Base-by-base conservation (phyloP, 2,113 vertebrate genomes). In the Bubalus kerabau region DNA sequence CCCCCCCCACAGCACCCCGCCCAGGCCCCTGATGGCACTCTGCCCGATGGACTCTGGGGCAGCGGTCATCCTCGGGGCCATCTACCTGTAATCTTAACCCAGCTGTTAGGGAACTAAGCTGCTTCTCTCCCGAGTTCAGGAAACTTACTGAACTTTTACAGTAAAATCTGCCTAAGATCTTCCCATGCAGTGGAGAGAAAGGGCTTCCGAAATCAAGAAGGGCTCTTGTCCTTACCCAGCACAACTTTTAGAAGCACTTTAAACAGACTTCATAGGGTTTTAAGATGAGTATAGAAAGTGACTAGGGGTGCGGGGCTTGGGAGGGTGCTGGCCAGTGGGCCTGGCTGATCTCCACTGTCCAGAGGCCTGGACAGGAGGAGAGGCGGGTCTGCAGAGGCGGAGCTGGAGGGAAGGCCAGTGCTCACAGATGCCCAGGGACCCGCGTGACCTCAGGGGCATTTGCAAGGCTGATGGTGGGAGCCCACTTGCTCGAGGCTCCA, bases 1-100 rank as follows among this genome's bases (percentile, higher is more conserved):
- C 43, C 5, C 0, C 12, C 64, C 64, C 9, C 2, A 0, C 30
- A 40, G 67, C 23, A 5, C 9, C 28, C 6, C 6, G 1, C 12
- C n/a, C 10, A 6, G 87, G 15, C 1, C 43, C 30, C 21, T 1
- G 2, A 0, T 11, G 30, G 30, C 21, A 11, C n/a, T 64, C 26
- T 46, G 7, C 5, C 16, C 1, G 2, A 9, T 43, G 43, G 90
- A 32, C 84, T 84, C 14, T 7, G n/a, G 4, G 32, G 57, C 28
- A 56, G 84, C 6, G 2, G 26, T 46, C 3, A 10, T n/a, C 57
- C 26, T 50, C 3, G 0, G 2, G 36, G 16, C 32, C 32, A 15
- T 76, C 50, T 24, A 52, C 50, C 32, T 50, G 48, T 28, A 3
- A 11, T 6, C 43, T n/a, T 30, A 59, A 52, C 13, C 12, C 90